Evolutionary conservation across 2,797 vertebrate species (phyloP), one percentile per base, ranked within the genome.

Genomic region (Coranthus polyacanthus): DNA sequence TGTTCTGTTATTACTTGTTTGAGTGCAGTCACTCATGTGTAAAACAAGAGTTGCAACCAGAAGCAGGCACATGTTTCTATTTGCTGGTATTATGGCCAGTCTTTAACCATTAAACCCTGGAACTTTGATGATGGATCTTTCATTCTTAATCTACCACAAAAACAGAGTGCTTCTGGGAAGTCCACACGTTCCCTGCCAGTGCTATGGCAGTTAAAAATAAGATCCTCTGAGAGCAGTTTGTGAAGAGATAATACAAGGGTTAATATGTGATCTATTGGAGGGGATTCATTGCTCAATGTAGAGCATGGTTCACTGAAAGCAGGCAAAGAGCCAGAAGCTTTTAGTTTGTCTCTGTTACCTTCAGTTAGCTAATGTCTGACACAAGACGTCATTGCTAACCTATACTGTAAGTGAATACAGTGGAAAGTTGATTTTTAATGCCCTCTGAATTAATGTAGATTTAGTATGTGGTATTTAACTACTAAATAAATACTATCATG

Each of bases 181-280:
- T 13, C 5, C 8, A 34, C 4, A 2, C 13, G 46, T 17, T 41
- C 51, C 2, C 3, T 60, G 45, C 12, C 10, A 22, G 34, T 32
- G 8, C n/a, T n/a, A n/a, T n/a, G n/a, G n/a, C n/a, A n/a, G n/a
- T n/a, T n/a, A n/a, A n/a, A n/a, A n/a, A n/a, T n/a, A n/a, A n/a
- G n/a, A n/a, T n/a, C n/a, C n/a, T n/a, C n/a, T n/a, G n/a, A n/a
- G n/a, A n/a, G n/a, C 12, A 43, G 20, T 29, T 29, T 17, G 20
- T 2, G 9, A 50, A 26, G 8, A 29, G 43, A 45, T 41, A 67
- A 22, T 4, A 15, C 20, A 8, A 0, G 0, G 8, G 50, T 60
- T 68, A 52, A 73, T 54, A 37, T 59, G 20, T 67, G 37, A 75
- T 42, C 36, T 12, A 49, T 67, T 60, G 12, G n/a, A 15, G 2